These are phyloP conservation scores for Psettodes erumei DNA, from an alignment of 2,113 vertebrate genomes.

Conservation along the genomic window DNA sequence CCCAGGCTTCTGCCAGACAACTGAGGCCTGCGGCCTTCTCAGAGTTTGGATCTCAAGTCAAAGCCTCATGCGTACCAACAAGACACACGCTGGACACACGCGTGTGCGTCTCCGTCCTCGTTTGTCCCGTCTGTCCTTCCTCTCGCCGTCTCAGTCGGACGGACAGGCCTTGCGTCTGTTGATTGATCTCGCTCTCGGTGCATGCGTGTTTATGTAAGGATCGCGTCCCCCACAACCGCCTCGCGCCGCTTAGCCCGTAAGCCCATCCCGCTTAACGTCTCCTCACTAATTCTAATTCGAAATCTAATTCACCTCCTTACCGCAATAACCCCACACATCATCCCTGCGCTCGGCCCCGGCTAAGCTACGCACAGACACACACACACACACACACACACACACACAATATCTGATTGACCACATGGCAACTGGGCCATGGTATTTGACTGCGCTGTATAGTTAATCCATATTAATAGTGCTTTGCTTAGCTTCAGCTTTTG, in stretches of 20 bases:
- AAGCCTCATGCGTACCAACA: conserved; percentile 49
- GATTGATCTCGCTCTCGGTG: conserved; percentile 34
- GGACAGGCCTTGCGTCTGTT: conserved; percentile 3
- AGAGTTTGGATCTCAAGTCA: conserved; percentile 58
- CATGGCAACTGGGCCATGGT: conserved; percentile 31
- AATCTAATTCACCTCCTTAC: conserved; percentile 77
- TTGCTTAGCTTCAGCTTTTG: conserved; percentile 41
- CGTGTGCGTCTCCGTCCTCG: conserved; percentile 2
- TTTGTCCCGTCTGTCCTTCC: neutral
- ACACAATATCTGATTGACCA: conserved; percentile 49
- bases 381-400: conserved; percentile 15
- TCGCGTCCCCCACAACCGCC: conserved; percentile 33
- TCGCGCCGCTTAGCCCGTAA: conserved; percentile 66
- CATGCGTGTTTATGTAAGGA: conserved; percentile 49
- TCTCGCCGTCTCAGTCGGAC: conserved; percentile 6
- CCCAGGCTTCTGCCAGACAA: conserved; percentile 65
- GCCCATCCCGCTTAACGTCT: conserved; percentile 72
- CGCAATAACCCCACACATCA: conserved; percentile 73
- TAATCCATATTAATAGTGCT: conserved; percentile 64
- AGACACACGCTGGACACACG: conserved; percentile 32
- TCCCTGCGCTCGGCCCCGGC: conserved; percentile 47
- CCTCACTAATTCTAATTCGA: conserved; percentile 73
- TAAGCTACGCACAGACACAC: conserved; percentile 30
- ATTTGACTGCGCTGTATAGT: conserved; percentile 46
- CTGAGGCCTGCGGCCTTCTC: conserved; percentile 57